Percentiles rank a stretch among this genome's conserved stretches.
Conservation (phyloP, 92 coral and sea anemone species). For the Montipora capitata region DNA sequence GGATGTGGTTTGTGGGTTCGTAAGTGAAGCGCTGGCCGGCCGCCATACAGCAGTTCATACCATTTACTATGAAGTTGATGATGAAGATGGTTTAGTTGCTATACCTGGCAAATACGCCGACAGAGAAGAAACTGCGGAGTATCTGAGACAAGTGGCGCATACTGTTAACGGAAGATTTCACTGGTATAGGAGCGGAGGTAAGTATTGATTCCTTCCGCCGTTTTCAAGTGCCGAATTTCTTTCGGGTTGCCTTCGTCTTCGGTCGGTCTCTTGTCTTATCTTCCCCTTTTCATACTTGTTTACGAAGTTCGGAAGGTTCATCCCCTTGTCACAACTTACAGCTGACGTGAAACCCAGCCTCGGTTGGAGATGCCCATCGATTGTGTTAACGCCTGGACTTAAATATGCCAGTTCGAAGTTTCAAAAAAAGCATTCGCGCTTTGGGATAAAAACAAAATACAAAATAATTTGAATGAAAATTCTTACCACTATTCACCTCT, state of each 20-base stretch:
- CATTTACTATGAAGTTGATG: constrained; percentile 95
- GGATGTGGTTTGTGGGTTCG: constrained; percentile 95
- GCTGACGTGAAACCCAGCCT: too few relatives aligned
- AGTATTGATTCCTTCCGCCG: not conserved
- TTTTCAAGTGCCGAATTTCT: not conserved
- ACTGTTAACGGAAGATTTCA: constrained; percentile 95
- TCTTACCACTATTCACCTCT: too few relatives aligned
- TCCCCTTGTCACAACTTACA: too few relatives aligned
- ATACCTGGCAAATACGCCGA: constrained; percentile 96
- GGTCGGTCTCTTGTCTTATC: too few relatives aligned
- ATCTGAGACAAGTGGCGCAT: constrained; percentile 89
- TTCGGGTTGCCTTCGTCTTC: not conserved
- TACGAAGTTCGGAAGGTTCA: too few relatives aligned
- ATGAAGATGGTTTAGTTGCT: constrained; percentile 92
- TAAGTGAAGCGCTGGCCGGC: constrained; percentile 98
- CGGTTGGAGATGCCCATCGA: too few relatives aligned
- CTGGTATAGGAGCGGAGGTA: constrained; percentile 97
- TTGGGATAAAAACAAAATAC: too few relatives aligned
- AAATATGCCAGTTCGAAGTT: too few relatives aligned
- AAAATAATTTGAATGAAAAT: too few relatives aligned
- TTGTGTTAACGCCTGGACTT: too few relatives aligned
- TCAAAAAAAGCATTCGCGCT: too few relatives aligned
- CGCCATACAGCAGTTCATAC: constrained; percentile 85
- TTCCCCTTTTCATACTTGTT: too few relatives aligned
- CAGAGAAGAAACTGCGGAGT: constrained; percentile 86